Evolutionary conservation across 2,797 vertebrate genomes (phyloP).

Genomic region (Smutsia gigantea): DNA sequence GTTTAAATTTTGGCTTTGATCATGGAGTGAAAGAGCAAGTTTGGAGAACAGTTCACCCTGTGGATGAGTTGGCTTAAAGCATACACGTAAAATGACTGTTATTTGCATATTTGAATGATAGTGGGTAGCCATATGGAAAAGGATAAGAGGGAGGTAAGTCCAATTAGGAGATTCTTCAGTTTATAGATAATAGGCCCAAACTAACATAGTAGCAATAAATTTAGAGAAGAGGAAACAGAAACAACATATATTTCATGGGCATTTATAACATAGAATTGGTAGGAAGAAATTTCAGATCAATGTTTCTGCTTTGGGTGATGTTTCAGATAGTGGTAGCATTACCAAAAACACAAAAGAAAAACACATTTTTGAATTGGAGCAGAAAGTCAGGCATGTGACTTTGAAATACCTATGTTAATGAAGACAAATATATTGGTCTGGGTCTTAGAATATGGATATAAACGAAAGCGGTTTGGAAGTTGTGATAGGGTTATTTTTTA

Average conservation of each 20-base stretch:
- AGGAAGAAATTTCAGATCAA: not conserved
- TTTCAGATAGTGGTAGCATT: not conserved
- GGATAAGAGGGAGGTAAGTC: not conserved
- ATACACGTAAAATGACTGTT: not conserved
- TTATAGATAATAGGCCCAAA: not conserved
- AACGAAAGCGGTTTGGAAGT: not conserved
- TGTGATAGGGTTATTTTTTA: not conserved
- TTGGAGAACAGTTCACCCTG: not conserved
- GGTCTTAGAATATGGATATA: not conserved
- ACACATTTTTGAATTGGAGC: not conserved
- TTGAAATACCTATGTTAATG: not conserved
- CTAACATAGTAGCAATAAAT: not conserved
- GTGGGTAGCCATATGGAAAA: not conserved
- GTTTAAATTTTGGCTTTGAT: slow-evolving; percentile 40
- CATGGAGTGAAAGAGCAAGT: not conserved
- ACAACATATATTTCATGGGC: not conserved
- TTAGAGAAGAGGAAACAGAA: not conserved
- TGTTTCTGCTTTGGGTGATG: not conserved
- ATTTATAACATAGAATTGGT: slow-evolving; percentile 1
- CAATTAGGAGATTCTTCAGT: not conserved
- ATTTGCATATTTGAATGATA: not conserved
- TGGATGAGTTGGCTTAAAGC: not conserved
- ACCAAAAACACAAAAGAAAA: slow-evolving; percentile 9
- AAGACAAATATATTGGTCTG: not conserved
- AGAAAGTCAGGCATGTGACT: not conserved